Base-by-base conservation (phyloP, 2,113 vertebrate species). In the Halichoeres trimaculatus region DNA sequence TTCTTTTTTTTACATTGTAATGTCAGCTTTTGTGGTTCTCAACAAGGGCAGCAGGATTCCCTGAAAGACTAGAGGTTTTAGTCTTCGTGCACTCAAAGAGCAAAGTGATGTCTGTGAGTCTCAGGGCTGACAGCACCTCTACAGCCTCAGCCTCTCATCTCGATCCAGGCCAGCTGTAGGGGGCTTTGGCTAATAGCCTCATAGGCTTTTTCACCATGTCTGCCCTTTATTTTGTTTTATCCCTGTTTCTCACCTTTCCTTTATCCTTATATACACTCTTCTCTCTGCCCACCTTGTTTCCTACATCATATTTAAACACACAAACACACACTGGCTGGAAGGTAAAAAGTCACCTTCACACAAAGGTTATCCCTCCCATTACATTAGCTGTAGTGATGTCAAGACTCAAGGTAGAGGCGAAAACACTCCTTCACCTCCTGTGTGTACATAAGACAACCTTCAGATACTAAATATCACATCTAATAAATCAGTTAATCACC, bases 331-430 rank as follows among this genome's bases (percentile, higher is more conserved):
- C 47, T 56, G 77, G 66, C 52, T 63, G 61, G 51, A 60, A 85
- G 69, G 43, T 48, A 84, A 81, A 57, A 83, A 84, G 73, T 87
- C 89, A 78, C 84, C 91, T 82, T 91, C 82, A 60, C 78, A 75
- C 74, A 92, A 92, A 93, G 90, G 91, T 92, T 83, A 91, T 78
- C 77, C 78, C 52, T 85, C 70, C 66, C 83, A 83, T 93, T 90
- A 84, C 38, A 63, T 80, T 80, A 67, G 60, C 81, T 60, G 71
- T 59, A 55, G 65, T 35, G 51, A 73, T 80, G 66, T 84, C 69
- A 82, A 59, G 70, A 78, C 80, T 89, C 56, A 64, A 22, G 60
- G 63, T n/a, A 52, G 61, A 78, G 67, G 30, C 35, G n/a, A 60
- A 74, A 23, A 36, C 24, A 11, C 57, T 66, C 57, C 19, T 6